These are phyloP conservation scores for Acanthopleura granulata DNA, from an alignment of 2,888 invertebrate genomes.

Conservation along the genomic window DNA sequence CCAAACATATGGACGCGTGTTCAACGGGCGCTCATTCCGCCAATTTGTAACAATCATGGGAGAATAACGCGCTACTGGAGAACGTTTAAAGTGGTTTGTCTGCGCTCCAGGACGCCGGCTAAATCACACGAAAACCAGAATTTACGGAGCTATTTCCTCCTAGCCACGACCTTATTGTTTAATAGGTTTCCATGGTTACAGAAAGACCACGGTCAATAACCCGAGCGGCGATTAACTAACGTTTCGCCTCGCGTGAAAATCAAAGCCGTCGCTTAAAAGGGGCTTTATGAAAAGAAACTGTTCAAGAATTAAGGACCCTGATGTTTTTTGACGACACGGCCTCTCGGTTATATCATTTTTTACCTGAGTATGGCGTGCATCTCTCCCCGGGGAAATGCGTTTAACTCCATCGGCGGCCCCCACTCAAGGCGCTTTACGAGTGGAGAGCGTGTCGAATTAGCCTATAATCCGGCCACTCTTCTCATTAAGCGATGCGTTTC, in stretches of 20 bases:
- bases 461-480: slow-evolving; percentile 11
- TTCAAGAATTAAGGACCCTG: not conserved
- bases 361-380: slow-evolving; percentile 9
- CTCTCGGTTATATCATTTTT: not conserved
- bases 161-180: slow-evolving; percentile 16
- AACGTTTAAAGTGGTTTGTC: slow-evolving; percentile 16
- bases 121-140: slow-evolving; percentile 16
- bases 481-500: not conserved
- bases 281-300: slow-evolving; percentile 17
- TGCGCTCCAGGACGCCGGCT: not conserved
- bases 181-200: slow-evolving; percentile 11
- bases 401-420: not conserved
- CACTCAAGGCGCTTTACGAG: not conserved
- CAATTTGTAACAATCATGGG: slow-evolving; percentile 17
- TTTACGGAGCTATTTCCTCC: slow-evolving; percentile 17
- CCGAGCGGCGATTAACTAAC: not conserved
- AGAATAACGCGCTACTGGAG: slow-evolving; percentile 5
- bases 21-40: slow-evolving; percentile 7
- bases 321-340: slow-evolving; percentile 1
- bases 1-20: slow-evolving; percentile 3
- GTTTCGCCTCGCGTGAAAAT: not conserved
- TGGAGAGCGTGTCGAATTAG: slow-evolving; percentile 13
- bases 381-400: not conserved
- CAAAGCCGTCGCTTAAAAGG: slow-evolving; percentile 13
- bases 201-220: not conserved